Evolutionary conservation across 1,140 invertebrate genomes (phyloP), one percentile per base, ranked within the genome.

Genomic region (Drosophila fuyamai): DNA sequence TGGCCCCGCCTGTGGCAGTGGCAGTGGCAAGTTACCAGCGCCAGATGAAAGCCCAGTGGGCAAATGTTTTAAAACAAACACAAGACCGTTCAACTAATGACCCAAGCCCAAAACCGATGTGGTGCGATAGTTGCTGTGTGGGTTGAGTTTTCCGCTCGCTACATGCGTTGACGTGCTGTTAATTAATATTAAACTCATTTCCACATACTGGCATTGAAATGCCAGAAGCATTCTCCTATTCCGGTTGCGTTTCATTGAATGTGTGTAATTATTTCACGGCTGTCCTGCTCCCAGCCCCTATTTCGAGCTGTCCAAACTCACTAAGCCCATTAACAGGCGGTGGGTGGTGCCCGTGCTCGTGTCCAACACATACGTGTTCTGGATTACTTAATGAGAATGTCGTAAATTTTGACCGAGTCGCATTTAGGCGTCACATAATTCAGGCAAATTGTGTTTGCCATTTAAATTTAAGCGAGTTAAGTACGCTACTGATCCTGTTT

Each of bases 141-240:
- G n/a, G 44, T 56, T 47, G 40, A 27, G 44, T 51, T 68, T 48
- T 14, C 38, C 29, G 41, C 27, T 58, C 48, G 71, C 56, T 47
- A 47, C 51, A 50, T 32, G 56, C 74, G 73, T 73, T 78, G 70
- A 70, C 82, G 74, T 59, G 48, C 79, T 78, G 73, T 75, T 88
- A 88, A 88, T 88, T 88, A 88, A 84, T 89, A 74, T 84, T 90
- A 75, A 89, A 88, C 77, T 79, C 76, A 80, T 89, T 88, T 89
- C 68, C 67, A 77, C 78, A 78, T 58, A 50, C 44, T 51, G 68
- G 59, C 81, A 84, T 81, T 81, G 82, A 81, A 83, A 89, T 79
- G 79, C 76, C 83, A 79, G 53, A 56, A 86, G 81, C 81, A 77
- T 70, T 38, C 36, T 56, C 63, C 68, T 29, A 82, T 85, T 77